Evolutionary conservation across 2,797 vertebrate genomes (phyloP).

Genomic region (Monodelphis domestica): DNA sequence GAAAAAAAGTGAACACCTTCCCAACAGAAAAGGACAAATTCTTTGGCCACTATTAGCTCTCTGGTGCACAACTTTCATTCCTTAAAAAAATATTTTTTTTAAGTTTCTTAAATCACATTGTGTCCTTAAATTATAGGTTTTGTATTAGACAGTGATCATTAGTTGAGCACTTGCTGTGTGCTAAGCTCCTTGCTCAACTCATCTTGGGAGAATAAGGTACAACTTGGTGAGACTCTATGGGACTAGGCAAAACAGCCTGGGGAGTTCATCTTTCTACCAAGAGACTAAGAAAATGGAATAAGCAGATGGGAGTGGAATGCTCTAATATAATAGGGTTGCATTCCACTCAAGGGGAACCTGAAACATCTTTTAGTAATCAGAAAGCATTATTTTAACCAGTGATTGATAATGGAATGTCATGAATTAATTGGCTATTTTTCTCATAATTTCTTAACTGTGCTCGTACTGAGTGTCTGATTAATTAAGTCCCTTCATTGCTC

Average conservation of each 20-base stretch:
- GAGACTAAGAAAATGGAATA: not conserved
- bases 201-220: not conserved
- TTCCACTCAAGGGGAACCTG: slow-evolving; percentile 28
- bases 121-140: not conserved
- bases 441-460: slow-evolving; percentile 46
- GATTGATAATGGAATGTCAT: not conserved
- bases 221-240: not conserved
- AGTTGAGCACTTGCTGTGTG: not conserved
- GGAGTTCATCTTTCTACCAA: not conserved
- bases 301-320: not conserved
- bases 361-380: not conserved
- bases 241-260: not conserved
- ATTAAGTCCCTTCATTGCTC: not conserved
- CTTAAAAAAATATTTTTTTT: not conserved
- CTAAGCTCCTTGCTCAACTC: not conserved
- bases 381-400: slow-evolving; percentile 44
- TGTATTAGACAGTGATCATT: not conserved
- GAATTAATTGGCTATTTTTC: slow-evolving; percentile 12
- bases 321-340: not conserved
- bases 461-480: slow-evolving; percentile 12
- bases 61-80: not conserved
- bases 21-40: not conserved
- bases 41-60: not conserved
- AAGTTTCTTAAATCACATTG: not conserved
- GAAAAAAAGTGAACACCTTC: not conserved